Conservation (phyloP, 35 echinoderm and acorn worm species). For the Amphiura filiformis region DNA sequence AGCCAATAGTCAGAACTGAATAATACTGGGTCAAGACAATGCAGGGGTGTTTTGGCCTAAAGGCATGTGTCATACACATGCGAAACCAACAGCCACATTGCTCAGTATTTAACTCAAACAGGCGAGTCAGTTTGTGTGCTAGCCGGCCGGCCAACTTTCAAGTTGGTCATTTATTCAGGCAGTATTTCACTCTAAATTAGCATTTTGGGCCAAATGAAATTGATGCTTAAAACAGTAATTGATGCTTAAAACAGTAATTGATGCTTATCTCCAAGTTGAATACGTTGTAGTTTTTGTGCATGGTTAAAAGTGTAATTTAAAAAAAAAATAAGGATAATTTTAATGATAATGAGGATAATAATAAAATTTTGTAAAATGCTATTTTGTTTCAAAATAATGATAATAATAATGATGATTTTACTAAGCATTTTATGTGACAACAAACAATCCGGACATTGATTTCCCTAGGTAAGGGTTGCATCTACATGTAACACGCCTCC, state of each 20-base stretch:
- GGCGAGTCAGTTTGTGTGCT: neutral
- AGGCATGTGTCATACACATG: neutral
- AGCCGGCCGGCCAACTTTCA: neutral
- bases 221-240: neutral
- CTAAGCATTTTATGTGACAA: too few relatives aligned
- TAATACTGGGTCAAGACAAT: conserved; percentile 1
- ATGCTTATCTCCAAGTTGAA: too few relatives aligned
- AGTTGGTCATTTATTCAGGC: neutral
- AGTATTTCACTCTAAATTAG: neutral
- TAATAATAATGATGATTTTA: too few relatives aligned
- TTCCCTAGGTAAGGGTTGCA: too few relatives aligned
- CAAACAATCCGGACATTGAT: too few relatives aligned
- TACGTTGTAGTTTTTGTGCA: too few relatives aligned
- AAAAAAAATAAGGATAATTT: too few relatives aligned
- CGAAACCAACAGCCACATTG: neutral
- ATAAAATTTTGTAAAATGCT: too few relatives aligned
- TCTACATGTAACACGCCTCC: too few relatives aligned
- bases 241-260: neutral
- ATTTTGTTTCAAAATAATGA: too few relatives aligned
- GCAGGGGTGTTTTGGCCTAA: neutral
- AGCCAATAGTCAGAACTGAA: neutral
- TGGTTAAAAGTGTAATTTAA: too few relatives aligned
- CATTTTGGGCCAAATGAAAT: neutral
- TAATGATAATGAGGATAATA: too few relatives aligned
- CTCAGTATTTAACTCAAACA: neutral